Percentiles rank a stretch among this genome's conserved stretches.
Evolutionary conservation across 2,113 vertebrate species (phyloP).

Genomic region (Nymphicus hollandicus): DNA sequence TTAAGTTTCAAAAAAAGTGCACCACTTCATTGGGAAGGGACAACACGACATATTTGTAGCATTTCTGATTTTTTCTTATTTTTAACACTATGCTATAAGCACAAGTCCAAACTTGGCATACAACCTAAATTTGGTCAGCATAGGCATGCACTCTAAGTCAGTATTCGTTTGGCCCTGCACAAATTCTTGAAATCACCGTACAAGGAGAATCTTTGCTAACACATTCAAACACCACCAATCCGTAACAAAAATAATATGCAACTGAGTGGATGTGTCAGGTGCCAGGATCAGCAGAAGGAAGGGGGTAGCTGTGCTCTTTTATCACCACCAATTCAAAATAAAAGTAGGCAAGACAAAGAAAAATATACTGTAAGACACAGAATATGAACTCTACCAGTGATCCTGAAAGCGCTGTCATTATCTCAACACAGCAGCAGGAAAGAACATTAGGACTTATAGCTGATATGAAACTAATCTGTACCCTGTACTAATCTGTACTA

Average conservation of each 20-base stretch:
- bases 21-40: not conserved
- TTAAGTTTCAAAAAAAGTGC: not conserved
- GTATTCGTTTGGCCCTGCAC: not conserved
- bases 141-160: not conserved
- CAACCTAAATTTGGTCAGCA: not conserved
- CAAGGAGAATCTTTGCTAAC: not conserved
- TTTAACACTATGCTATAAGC: not conserved
- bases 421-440: not conserved
- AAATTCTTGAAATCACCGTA: not conserved
- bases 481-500: not conserved
- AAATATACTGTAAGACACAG: not conserved
- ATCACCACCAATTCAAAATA: not conserved
- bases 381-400: slow-evolving; percentile 5
- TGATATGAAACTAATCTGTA: slow-evolving; percentile 14
- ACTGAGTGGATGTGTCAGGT: not conserved
- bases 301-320: not conserved
- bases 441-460: not conserved
- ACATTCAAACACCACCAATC: not conserved
- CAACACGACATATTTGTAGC: not conserved
- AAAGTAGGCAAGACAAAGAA: not conserved
- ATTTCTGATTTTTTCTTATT: slow-evolving; percentile 1
- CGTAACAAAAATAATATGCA: not conserved
- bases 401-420: not conserved
- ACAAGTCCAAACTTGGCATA: not conserved
- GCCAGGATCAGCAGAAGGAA: not conserved